Conservation (phyloP, 1,140 invertebrate genomes). For the Heliconius congener region DNA sequence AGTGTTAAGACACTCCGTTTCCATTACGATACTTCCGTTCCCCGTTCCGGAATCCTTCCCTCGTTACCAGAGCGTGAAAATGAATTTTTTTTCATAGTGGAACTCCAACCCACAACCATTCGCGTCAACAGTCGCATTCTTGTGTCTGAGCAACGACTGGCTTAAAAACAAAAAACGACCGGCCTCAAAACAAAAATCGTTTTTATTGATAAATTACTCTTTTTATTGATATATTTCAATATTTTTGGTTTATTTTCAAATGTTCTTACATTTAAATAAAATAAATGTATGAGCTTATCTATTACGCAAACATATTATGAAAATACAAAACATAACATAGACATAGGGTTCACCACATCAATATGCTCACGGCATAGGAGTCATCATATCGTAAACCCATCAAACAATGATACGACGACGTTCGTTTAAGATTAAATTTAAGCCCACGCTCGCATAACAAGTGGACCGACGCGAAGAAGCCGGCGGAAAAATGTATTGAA, state of each 20-base stretch:
- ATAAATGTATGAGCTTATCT: neutral
- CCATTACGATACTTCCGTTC: no score
- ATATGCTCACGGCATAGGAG: conserved; percentile 32
- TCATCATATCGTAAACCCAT: conserved; percentile 55
- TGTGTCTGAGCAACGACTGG: no score
- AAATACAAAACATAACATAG: neutral
- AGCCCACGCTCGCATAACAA: conserved; percentile 59
- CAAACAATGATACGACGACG: conserved; percentile 51
- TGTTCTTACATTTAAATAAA: neutral
- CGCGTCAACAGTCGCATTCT: no score
- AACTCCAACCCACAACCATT: no score
- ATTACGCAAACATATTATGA: neutral
- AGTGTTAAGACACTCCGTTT: no score
- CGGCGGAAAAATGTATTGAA: conserved; percentile 20
- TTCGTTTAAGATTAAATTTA: conserved; percentile 58
- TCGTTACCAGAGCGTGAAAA: neutral
- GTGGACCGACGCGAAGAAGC: conserved; percentile 12
- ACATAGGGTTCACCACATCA: conserved; percentile 10
- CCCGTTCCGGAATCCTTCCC: no score
- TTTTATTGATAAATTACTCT: no score
- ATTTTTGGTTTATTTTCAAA: neutral
- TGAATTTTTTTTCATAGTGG: neutral
- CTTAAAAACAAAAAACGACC: no score
- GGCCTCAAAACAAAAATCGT: no score
- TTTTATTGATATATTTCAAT: neutral